A percentile compares a stretch with the other conserved stretches of the same genome.
phyloP scores from a whole-genome alignment of 2,888 invertebrate species.

The Hypercompe scribonia region DNA sequence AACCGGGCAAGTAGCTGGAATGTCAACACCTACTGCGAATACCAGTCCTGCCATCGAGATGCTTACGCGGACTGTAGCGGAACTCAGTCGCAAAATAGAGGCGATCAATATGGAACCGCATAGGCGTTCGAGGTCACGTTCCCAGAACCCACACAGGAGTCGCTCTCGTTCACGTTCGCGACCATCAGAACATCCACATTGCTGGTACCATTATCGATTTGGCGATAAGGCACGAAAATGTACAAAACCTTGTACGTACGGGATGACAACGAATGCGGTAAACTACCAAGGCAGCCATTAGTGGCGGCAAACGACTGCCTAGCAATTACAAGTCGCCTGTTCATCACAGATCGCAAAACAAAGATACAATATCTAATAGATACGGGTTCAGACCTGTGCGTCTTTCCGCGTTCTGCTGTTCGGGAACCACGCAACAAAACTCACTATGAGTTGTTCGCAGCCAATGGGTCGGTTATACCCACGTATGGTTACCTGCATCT shows the following conservation, averaged over 20 bases:
- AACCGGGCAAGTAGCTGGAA: not conserved
- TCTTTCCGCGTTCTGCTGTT: conserved; percentile 29
- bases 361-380: conserved; percentile 40
- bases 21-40: not conserved
- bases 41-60: too few species aligned
- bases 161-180: not conserved
- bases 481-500: conserved; percentile 37
- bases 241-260: conserved; percentile 24
- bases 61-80: too few species aligned
- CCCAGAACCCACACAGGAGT: not conserved
- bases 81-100: too few species aligned
- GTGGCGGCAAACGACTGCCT: conserved; percentile 27
- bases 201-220: not conserved
- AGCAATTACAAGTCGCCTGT: not conserved
- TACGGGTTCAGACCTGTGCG: conserved; percentile 44
- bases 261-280: conserved; percentile 25
- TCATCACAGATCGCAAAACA: conserved; percentile 11
- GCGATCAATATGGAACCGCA: not conserved
- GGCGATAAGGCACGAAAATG: not conserved
- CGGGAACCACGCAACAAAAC: conserved; percentile 28
- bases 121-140: not conserved
- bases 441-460: conserved; percentile 46
- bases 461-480: conserved; percentile 54
- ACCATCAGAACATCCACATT: too few species aligned
- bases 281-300: conserved; percentile 33